Base-by-base conservation (phyloP, 92 coral and sea anemone genomes). In the Palythoa grandis region DNA sequence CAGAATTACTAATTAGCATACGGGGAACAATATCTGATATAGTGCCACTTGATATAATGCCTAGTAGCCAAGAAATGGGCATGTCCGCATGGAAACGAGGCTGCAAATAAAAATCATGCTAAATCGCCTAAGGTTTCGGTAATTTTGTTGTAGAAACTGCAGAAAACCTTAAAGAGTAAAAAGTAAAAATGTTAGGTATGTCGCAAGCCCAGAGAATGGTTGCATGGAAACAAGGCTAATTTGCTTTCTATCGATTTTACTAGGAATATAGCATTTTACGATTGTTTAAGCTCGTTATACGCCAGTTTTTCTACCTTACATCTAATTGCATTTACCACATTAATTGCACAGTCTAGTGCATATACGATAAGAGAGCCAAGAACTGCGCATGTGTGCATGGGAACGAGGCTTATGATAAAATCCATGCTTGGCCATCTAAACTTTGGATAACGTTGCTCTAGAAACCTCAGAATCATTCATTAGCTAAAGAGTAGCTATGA, bases 301-400 rank as follows among this genome's bases (percentile, higher is more conserved):
- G 70, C 70, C 72, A 67, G 72, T 22, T 40, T 40, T 40, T 40
- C 47, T 40, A 40, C 47, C 47, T 40, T 40, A 40, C 47, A 40
- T 40, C 47, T 40, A 3, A 40, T 40, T 40, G 47, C 47, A 40
- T 40, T 40, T 40, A 40, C 47, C 47, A 40, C 47, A 67, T 67
- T 67, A 67, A 67, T 67, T 67, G 72, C 72, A 67, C 76, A 72
- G 76, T 72, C 76, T 72, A 72, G 76, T 72, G 76, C 53, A 72
- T 72, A 72, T 72, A 72, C 52, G 53, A 72, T 39, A 72, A 72
- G 76, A 37, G 54, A 72, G 76, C 76, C 76, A 72, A 72, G 76
- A 72, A 72, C 76, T 72, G 54, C 54, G 53, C 76, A 72, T 72
- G 76, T 39, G 76, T 72, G 76, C 76, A 72, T 40, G 38, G 76